phyloP scores from a whole-genome alignment of 2,797 vertebrate genomes.

The Pangasius krempfi region DNA sequence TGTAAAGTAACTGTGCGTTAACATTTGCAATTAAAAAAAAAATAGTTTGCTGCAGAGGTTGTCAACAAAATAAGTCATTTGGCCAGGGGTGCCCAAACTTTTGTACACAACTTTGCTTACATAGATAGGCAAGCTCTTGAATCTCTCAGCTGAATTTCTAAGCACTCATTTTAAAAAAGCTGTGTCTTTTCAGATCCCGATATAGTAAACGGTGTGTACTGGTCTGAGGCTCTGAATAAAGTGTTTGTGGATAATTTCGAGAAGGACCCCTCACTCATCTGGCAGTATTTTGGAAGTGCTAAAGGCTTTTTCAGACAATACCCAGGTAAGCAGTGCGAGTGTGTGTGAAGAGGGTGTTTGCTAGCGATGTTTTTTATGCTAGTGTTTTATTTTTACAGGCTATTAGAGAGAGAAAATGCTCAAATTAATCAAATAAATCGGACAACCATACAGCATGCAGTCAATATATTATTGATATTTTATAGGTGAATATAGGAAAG shows the following conservation, averaged over 20 bases:
- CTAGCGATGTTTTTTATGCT: conserved; percentile 67
- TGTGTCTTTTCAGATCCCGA: conserved; percentile 81
- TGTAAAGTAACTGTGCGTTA: not conserved
- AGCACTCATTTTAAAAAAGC: not conserved
- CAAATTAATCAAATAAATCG: not conserved
- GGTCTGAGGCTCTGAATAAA: conserved; percentile 97
- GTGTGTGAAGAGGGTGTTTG: not conserved
- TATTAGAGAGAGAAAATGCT: conserved; percentile 64
- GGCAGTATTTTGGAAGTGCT: conserved; percentile 97
- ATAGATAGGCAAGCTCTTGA: not conserved
- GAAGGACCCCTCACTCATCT: conserved; percentile 92
- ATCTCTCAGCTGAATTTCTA: not conserved
- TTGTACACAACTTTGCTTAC: not conserved
- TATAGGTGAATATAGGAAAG: not conserved
- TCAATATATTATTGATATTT: not conserved
- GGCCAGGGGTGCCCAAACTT: not conserved
- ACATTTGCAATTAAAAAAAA: too few species aligned
- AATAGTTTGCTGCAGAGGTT: not conserved
- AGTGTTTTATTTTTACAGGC: conserved; percentile 80
- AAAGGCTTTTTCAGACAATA: conserved; percentile 98
- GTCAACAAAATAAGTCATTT: not conserved
- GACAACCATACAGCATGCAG: not conserved
- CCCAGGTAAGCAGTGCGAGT: conserved; percentile 77
- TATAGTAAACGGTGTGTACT: conserved; percentile 95
- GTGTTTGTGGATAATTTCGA: conserved; percentile 97